Evolutionary conservation across 2,888 invertebrate genomes (phyloP).

Genomic region (Camptogramma bilineatum): DNA sequence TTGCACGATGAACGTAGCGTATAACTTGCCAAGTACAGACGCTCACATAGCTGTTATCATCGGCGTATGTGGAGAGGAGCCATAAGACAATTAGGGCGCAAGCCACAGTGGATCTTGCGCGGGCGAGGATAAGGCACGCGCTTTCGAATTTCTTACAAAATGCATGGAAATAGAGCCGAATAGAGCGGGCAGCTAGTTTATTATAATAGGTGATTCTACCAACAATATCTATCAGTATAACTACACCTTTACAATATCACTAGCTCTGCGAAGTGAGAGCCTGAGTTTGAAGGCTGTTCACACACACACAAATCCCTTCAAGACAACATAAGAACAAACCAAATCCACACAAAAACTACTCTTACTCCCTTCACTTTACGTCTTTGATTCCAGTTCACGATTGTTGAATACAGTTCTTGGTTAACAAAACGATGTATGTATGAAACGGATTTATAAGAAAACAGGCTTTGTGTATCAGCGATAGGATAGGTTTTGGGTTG

Average conservation of each 20-base stretch:
- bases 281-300: conserved; percentile 58
- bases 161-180: too few relatives aligned
- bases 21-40: too few relatives aligned
- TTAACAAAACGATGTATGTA: background rate
- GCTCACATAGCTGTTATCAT: too few relatives aligned
- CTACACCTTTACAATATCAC: conserved; percentile 46
- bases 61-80: too few relatives aligned
- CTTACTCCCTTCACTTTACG: conserved; percentile 6
- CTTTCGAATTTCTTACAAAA: too few relatives aligned
- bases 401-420: conserved; percentile 4
- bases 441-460: background rate
- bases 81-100: too few relatives aligned
- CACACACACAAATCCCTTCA: conserved; percentile 24
- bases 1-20: too few relatives aligned
- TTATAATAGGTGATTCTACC: too few relatives aligned
- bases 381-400: background rate
- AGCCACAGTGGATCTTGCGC: too few relatives aligned
- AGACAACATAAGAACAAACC: conserved; percentile 39
- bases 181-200: too few relatives aligned
- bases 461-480: background rate
- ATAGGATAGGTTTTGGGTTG: conserved; percentile 10
- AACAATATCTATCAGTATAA: conserved; percentile 38
- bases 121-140: too few relatives aligned
- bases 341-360: conserved; percentile 17
- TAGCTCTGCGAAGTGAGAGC: conserved; percentile 56